Conservation (phyloP, 2,888 invertebrate species). For the Tortrix viridana region DNA sequence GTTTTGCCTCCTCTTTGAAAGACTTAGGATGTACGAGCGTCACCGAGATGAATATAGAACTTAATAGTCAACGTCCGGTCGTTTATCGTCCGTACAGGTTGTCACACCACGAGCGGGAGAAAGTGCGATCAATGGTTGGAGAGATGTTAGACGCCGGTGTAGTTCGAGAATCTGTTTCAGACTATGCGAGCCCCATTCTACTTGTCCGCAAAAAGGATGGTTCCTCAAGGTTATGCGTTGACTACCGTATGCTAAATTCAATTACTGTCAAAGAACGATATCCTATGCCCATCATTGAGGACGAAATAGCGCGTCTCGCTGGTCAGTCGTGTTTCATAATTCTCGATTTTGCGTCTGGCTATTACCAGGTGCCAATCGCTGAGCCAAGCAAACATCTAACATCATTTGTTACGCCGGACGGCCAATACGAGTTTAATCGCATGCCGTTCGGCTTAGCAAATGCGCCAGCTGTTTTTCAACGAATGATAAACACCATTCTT, state of each 20-base stretch:
- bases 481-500: slow-evolving; percentile 8
- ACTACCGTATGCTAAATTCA: slow-evolving; percentile 5
- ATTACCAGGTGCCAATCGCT: slow-evolving; percentile 33
- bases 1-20: slow-evolving; percentile 39
- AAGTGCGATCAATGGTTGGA: slow-evolving; percentile 12
- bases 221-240: slow-evolving; percentile 1
- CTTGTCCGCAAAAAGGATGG: slow-evolving; percentile 20
- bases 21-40: slow-evolving; percentile 41
- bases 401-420: no score
- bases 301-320: slow-evolving; percentile 23
- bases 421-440: no score
- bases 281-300: slow-evolving; percentile 33
- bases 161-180: slow-evolving; percentile 13
- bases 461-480: no score
- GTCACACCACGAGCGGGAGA: slow-evolving; percentile 14
- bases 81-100: slow-evolving; percentile 21
- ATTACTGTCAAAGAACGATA: slow-evolving; percentile 27
- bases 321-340: slow-evolving; percentile 25
- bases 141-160: slow-evolving; percentile 21
- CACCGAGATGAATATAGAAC: slow-evolving; percentile 41
- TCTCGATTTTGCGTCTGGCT: slow-evolving; percentile 21
- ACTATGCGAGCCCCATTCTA: slow-evolving; percentile 19
- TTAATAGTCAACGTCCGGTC: slow-evolving; percentile 38
- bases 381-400: no score
- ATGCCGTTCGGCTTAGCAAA: no score